Percentiles rank a stretch among this genome's conserved stretches.
Evolutionary conservation across 2,888 invertebrate genomes (phyloP).

Genomic region (Proisotoma minuta): DNA sequence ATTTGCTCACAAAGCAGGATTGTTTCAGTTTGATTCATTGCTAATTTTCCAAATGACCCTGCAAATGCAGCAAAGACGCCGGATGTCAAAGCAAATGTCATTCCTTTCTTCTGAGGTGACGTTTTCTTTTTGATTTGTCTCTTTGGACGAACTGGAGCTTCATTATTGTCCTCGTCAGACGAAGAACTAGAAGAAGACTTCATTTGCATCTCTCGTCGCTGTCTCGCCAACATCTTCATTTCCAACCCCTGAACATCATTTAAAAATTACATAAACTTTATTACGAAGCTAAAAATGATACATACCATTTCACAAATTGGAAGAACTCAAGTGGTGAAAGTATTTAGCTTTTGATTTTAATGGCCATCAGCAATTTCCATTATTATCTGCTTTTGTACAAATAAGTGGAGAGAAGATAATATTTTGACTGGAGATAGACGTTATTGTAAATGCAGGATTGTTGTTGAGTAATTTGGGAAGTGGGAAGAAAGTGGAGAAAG

Average conservation of each 20-base stretch:
- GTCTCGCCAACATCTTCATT: conserved; percentile 4
- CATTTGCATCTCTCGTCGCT: not conserved
- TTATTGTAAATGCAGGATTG: no score
- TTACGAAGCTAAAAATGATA: no score
- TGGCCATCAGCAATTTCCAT: no score
- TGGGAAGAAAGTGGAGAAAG: no score
- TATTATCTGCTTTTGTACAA: no score
- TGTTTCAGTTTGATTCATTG: conserved; percentile 50
- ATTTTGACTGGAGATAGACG: no score
- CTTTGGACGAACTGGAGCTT: not conserved
- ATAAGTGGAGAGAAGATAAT: no score
- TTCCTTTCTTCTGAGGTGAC: conserved; percentile 43
- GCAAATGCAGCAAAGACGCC: conserved; percentile 52
- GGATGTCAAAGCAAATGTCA: conserved; percentile 50
- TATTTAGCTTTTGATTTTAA: no score
- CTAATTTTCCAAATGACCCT: conserved; percentile 52
- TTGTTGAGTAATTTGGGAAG: no score
- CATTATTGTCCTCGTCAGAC: not conserved
- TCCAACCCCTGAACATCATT: not conserved
- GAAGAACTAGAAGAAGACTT: not conserved
- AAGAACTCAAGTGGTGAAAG: no score
- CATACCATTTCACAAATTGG: no score
- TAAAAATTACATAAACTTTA: no score
- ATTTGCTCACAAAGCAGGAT: conserved; percentile 48
- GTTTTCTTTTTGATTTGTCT: not conserved